phyloP scores from a whole-genome alignment of 2,797 vertebrate genomes.

The Dendrocincla fuliginosa region DNA sequence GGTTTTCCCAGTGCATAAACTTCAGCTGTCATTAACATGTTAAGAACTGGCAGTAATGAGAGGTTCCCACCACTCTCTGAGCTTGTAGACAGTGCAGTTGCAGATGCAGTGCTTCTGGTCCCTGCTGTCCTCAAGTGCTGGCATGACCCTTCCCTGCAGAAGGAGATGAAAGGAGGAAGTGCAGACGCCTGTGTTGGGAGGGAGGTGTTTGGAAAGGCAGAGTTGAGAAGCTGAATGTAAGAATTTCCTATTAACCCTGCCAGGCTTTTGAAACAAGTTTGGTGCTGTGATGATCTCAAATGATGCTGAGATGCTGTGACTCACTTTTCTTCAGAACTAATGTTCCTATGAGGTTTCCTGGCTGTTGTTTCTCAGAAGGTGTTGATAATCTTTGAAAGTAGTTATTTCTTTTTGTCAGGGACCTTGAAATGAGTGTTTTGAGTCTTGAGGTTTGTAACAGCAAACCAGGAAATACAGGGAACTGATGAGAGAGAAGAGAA shows the following conservation, averaged over 20 bases:
- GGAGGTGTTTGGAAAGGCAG: not conserved
- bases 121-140: not conserved
- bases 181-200: not conserved
- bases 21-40: not conserved
- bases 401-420: not conserved
- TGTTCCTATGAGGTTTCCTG: not conserved
- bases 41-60: not conserved
- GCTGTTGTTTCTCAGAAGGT: not conserved
- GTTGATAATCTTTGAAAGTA: not conserved
- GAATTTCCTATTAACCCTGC: not conserved
- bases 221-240: not conserved
- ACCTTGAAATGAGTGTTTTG: not conserved
- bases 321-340: not conserved
- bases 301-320: not conserved
- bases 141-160: not conserved
- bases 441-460: not conserved
- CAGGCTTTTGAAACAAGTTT: not conserved
- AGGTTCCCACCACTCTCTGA: not conserved
- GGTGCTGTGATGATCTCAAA: not conserved
- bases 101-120: not conserved
- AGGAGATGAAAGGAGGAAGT: not conserved
- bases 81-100: not conserved
- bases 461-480: not conserved
- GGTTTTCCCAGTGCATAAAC: slow-evolving; percentile 22
- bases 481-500: not conserved